A percentile compares a stretch with the other conserved stretches of the same genome.
Evolutionary conservation across 2,797 vertebrate species (phyloP).

Genomic region (Prunella strophiata): DNA sequence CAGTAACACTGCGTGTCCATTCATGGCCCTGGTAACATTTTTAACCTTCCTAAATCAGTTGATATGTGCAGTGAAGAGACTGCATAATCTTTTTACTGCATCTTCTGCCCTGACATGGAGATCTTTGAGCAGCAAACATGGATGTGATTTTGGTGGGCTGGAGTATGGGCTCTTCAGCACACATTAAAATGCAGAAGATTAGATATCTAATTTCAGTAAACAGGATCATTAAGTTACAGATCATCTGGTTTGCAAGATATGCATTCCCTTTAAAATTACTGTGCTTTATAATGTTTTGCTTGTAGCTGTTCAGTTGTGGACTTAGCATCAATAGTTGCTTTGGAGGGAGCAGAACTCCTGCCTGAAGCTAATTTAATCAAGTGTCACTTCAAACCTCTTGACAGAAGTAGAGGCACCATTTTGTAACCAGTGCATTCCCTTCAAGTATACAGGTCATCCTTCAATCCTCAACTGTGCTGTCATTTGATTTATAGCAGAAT

Average conservation of each 20-base stretch:
- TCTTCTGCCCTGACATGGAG: not conserved
- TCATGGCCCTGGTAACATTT: accelerated
- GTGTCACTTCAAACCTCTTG: not conserved
- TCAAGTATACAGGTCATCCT: not conserved
- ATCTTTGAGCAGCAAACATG: not conserved
- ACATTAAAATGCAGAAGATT: not conserved
- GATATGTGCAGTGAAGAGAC: not conserved
- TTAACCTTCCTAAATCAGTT: not conserved
- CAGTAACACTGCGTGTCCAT: not conserved
- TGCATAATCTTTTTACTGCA: not conserved
- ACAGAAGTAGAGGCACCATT: not conserved
- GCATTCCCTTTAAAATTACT: not conserved
- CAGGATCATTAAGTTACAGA: not conserved
- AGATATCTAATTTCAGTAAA: not conserved
- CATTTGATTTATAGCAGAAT: not conserved
- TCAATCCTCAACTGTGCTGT: not conserved
- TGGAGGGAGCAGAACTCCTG: not conserved
- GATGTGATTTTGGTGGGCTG: not conserved
- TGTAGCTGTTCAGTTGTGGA: not conserved
- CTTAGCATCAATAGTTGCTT: not conserved
- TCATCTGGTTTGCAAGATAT: not conserved
- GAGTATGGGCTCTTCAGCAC: not conserved
- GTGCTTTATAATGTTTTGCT: not conserved
- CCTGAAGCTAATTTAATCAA: not conserved
- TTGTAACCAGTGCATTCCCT: not conserved